A percentile compares a stretch with the other conserved stretches of the same genome.
phyloP scores from a whole-genome alignment of 1,140 invertebrate species.

The Drosophila leontia region DNA sequence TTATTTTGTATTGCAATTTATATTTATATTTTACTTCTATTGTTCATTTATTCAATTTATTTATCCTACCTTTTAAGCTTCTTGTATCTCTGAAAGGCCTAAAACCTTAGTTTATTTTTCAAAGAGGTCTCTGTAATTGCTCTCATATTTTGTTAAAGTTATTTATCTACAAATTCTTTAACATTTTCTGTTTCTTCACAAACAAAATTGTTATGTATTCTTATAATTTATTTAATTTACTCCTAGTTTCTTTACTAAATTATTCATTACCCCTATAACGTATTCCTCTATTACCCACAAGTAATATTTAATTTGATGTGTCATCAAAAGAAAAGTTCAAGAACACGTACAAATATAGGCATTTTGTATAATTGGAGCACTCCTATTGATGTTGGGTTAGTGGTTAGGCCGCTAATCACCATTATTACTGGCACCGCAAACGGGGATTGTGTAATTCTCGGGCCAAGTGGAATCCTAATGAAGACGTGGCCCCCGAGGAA shows the following conservation, averaged over 20 bases:
- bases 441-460: conserved; percentile 18
- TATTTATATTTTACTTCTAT: not conserved
- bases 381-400: conserved; percentile 15
- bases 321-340: conserved; percentile 13
- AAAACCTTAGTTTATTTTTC: not conserved
- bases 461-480: conserved; percentile 28
- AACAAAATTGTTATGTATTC: not conserved
- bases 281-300: not conserved
- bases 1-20: not conserved
- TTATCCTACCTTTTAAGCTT: not conserved
- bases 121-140: not conserved
- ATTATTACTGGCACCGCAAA: conserved; percentile 25
- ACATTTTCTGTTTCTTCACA: not conserved
- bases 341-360: conserved; percentile 14
- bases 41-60: not conserved
- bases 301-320: conserved; percentile 3
- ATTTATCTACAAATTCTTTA: not conserved
- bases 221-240: not conserved
- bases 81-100: not conserved
- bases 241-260: not conserved
- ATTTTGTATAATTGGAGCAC: conserved; percentile 7
- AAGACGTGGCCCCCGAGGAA: conserved; percentile 54
- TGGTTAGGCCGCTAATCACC: conserved; percentile 23
- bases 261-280: not conserved
- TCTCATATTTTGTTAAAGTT: not conserved